Percentiles rank a stretch among this genome's conserved stretches.
Conservation (phyloP, 2,113 vertebrate genomes). For the Forbesichthys papilliferus region DNA sequence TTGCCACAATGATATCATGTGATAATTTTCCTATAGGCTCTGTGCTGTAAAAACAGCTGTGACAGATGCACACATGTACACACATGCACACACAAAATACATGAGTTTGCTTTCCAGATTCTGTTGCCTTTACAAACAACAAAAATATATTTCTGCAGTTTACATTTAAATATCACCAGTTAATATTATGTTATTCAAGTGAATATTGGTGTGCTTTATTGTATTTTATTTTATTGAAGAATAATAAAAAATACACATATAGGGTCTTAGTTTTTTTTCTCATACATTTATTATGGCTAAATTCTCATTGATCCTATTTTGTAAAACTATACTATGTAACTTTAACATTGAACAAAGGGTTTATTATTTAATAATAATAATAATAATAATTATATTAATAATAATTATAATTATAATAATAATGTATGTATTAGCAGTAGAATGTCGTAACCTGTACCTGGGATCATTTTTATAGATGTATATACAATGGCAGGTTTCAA, state of each 20-base stretch:
- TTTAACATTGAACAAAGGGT: constrained; percentile 83
- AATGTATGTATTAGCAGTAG: constrained; percentile 86
- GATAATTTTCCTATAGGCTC: constrained; percentile 54
- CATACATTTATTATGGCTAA: constrained; percentile 78
- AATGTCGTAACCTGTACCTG: constrained; percentile 84
- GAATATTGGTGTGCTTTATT: constrained; percentile 73
- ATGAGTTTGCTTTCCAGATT: constrained; percentile 59
- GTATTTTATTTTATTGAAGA: constrained; percentile 66
- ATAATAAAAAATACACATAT: constrained; percentile 72
- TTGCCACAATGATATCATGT: constrained; percentile 26
- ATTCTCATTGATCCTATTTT: constrained; percentile 83
- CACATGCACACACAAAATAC: constrained; percentile 22
- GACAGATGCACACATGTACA: background rate
- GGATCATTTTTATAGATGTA: constrained; percentile 86
- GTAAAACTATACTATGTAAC: constrained; percentile 85
- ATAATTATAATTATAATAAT: constrained; percentile 36
- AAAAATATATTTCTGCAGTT: constrained; percentile 67
- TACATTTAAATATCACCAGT: constrained; percentile 70
- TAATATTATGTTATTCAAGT: constrained; percentile 76
- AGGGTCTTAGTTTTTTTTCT: constrained; percentile 68
- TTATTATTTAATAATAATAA: constrained; percentile 83
- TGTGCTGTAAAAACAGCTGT: constrained; percentile 62
- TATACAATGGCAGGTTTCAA: constrained; percentile 84
- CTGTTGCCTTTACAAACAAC: constrained; percentile 61
- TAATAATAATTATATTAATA: background rate